Percentiles rank a stretch among this genome's conserved stretches.
phyloP scores from a whole-genome alignment of 2,113 vertebrate species.

The Apodemus sylvaticus region DNA sequence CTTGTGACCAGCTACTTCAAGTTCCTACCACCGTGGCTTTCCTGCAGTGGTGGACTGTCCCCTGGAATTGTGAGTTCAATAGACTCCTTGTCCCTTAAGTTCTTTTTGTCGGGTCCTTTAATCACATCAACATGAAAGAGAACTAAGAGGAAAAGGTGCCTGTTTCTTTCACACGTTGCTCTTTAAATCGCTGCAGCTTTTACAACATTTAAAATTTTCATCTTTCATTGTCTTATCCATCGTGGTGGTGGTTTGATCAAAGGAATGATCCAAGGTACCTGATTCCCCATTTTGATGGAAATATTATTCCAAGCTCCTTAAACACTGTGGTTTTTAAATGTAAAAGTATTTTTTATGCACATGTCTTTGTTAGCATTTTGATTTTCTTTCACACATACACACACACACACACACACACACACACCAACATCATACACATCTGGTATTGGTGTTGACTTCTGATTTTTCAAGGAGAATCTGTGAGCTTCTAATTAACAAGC shows the following conservation, averaged over 20 bases:
- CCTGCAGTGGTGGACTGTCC: neutral
- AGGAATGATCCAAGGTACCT: neutral
- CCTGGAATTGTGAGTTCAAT: neutral
- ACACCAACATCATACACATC: neutral
- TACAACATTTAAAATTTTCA: slow-evolving; percentile 9
- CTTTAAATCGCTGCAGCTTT: neutral
- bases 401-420: neutral
- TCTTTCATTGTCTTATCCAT: neutral
- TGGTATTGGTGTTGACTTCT: neutral
- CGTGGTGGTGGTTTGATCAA: slow-evolving; percentile 29
- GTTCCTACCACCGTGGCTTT: neutral
- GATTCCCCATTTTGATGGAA: neutral
- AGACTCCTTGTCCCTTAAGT: too few species aligned
- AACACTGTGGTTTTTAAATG: slow-evolving; percentile 1
- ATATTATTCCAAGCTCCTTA: neutral
- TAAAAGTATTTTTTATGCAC: neutral
- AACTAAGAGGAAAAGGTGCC: neutral
- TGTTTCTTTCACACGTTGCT: neutral
- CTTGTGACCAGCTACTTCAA: neutral
- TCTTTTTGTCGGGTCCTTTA: neutral
- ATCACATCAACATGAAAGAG: neutral
- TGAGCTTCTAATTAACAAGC: slow-evolving; percentile 57
- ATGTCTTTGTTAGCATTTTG: slow-evolving; percentile 31
- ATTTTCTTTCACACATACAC: neutral
- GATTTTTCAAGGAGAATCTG: neutral